Percentiles rank a stretch among this genome's conserved stretches.
Evolutionary conservation across 1,140 invertebrate species (phyloP).

Genomic region (Aphis gossypii): DNA sequence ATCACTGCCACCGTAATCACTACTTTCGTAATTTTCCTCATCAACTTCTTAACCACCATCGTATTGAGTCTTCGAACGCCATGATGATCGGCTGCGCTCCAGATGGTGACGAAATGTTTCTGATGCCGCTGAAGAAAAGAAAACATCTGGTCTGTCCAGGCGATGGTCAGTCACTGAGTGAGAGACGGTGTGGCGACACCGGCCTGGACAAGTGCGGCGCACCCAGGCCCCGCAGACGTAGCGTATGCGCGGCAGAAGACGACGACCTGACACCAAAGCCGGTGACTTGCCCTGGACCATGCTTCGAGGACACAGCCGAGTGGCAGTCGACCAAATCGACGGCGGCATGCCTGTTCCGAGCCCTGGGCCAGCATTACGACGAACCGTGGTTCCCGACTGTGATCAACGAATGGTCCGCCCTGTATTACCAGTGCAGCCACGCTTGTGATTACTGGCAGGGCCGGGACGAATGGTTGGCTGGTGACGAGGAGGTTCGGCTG

Average conservation of each 20-base stretch:
- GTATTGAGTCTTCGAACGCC: neutral
- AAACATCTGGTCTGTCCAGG: neutral
- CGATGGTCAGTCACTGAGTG: neutral
- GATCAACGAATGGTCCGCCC: neutral
- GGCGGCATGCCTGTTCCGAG: neutral
- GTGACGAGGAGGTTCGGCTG: constrained; percentile 24
- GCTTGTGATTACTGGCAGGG: neutral
- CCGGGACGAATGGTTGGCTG: constrained; percentile 2
- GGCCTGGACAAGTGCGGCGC: neutral
- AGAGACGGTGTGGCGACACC: neutral
- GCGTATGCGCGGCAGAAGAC: neutral
- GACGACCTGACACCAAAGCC: no score
- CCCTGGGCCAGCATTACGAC: constrained; percentile 20
- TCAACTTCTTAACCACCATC: neutral
- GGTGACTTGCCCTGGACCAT: no score
- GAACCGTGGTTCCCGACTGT: constrained; percentile 37
- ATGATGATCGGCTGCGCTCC: neutral
- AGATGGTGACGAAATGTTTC: neutral
- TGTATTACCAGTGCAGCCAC: constrained; percentile 41
- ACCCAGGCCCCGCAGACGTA: neutral
- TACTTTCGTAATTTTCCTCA: neutral
- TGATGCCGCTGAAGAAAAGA: neutral
- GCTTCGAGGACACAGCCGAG: neutral
- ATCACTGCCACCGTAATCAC: neutral
- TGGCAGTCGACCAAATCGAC: neutral